Evolutionary conservation across 2,888 invertebrate genomes (phyloP).

Genomic region (Syrphus vitripennis): DNA sequence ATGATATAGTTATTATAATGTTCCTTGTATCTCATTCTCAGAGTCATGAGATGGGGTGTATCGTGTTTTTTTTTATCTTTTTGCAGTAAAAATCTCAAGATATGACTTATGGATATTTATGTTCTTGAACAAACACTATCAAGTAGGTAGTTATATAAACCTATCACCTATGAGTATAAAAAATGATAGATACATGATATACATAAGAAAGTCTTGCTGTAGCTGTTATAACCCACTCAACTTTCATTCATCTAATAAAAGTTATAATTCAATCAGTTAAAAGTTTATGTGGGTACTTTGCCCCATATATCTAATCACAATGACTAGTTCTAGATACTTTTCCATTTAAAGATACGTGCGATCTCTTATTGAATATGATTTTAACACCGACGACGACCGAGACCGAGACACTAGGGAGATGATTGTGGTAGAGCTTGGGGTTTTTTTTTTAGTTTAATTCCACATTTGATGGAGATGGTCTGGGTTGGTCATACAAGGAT

Average conservation of each 20-base stretch:
- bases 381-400: neutral
- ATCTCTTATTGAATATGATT: constrained; percentile 36
- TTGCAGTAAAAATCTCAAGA: neutral
- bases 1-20: neutral
- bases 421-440: neutral
- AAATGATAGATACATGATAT: neutral
- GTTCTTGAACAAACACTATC: neutral
- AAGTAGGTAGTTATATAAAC: too few relatives aligned
- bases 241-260: constrained; percentile 63
- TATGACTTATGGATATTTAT: neutral
- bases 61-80: neutral
- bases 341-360: constrained; percentile 61
- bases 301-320: constrained; percentile 62
- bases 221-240: constrained; percentile 13
- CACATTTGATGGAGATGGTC: neutral
- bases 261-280: constrained; percentile 71
- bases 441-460: neutral
- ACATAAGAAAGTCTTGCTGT: neutral
- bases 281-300: constrained; percentile 68
- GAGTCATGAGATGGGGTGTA: neutral
- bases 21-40: neutral
- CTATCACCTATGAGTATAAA: neutral
- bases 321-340: constrained; percentile 61
- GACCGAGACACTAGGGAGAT: neutral
- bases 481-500: neutral